Conservation (phyloP, 2,797 vertebrate genomes). For the Parauchenoglanis ngamensis region DNA sequence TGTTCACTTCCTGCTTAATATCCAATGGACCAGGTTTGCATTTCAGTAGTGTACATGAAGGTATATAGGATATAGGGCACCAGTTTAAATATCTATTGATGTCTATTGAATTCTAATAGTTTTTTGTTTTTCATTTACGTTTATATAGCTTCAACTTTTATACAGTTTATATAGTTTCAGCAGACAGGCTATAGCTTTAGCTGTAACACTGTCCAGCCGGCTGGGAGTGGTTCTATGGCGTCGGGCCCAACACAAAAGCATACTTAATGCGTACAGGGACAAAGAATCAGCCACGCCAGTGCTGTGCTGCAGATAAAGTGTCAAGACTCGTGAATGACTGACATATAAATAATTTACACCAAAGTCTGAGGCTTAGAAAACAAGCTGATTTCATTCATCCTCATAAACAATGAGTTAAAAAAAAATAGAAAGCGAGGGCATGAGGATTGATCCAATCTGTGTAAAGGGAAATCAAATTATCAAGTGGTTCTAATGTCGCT, state of each 20-base stretch:
- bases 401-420: slow-evolving; percentile 29
- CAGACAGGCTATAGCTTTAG: neutral
- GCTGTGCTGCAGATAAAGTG: slow-evolving; percentile 37
- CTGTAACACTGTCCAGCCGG: slow-evolving; percentile 29
- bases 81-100: neutral
- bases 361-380: slow-evolving; percentile 37
- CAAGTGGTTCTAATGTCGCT: neutral
- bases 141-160: neutral
- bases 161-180: neutral
- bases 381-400: slow-evolving; percentile 45
- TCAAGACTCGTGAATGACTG: slow-evolving; percentile 42
- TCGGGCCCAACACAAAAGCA: slow-evolving; percentile 45
- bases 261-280: slow-evolving; percentile 38
- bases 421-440: neutral
- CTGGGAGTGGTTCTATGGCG: slow-evolving; percentile 16
- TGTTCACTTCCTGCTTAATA: neutral
- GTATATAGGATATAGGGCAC: neutral
- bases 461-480: slow-evolving; percentile 20
- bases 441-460: neutral
- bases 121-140: neutral
- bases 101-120: neutral
- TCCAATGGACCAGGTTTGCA: neutral
- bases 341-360: slow-evolving; percentile 50
- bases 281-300: slow-evolving; percentile 39
- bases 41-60: neutral